Percentiles rank a stretch among this genome's conserved stretches.
These are phyloP conservation scores for Lemur catta DNA, from an alignment of 2,797 vertebrate genomes.

Conservation along the genomic window DNA sequence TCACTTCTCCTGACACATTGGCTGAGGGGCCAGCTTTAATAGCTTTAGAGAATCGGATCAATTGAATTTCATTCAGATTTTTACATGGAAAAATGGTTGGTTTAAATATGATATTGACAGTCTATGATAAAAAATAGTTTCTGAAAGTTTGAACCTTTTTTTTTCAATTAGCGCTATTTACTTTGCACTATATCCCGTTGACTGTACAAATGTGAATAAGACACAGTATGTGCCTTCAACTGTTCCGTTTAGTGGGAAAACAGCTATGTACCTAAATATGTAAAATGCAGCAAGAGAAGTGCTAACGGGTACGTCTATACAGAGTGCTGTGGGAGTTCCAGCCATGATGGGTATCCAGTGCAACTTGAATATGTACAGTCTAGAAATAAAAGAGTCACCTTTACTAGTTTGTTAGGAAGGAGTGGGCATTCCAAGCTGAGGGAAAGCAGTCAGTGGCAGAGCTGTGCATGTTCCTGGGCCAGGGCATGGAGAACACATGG, in stretches of 20 bases:
- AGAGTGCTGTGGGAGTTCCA: neutral
- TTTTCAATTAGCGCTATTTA: neutral
- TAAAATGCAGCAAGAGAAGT: neutral
- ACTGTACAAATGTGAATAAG: neutral
- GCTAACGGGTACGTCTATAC: neutral
- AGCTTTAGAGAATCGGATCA: neutral
- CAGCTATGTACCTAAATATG: neutral
- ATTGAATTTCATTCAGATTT: conserved; percentile 22
- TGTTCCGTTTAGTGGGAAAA: neutral
- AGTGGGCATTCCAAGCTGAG: neutral
- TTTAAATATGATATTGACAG: neutral
- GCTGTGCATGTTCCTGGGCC: neutral
- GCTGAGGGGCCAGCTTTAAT: neutral
- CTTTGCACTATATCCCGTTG: neutral
- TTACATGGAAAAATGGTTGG: neutral
- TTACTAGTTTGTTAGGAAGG: neutral
- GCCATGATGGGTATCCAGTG: neutral
- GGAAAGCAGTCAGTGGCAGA: neutral
- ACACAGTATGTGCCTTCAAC: neutral
- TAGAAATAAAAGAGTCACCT: neutral
- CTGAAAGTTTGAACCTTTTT: conserved; percentile 6
- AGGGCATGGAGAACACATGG: neutral
- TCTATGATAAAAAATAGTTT: conserved; percentile 10
- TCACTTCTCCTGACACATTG: neutral
- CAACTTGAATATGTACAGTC: neutral